Base-by-base conservation (phyloP, 2,888 invertebrate genomes). In the Monochamus alternatus region DNA sequence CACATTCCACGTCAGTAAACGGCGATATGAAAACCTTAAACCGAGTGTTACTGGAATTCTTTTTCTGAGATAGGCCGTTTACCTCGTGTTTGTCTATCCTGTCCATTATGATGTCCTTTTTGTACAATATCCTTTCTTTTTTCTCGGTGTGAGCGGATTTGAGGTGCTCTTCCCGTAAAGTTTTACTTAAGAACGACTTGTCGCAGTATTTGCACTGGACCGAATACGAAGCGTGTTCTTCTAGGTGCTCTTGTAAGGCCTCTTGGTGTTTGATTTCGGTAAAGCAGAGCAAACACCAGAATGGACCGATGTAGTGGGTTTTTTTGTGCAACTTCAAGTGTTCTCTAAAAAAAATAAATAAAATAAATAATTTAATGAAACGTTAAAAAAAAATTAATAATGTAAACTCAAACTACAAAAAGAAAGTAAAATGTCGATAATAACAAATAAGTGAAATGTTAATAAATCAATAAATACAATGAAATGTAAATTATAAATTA, bases 191-290 rank as follows among this genome's bases (percentile, higher is more conserved):
- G 63, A 81, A 82, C 22, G 78, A 75, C 52, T 76, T 79, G 69
- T 81, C 80, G 55, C 82, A 82, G 52, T 76, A 82, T 51, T 80
- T 77, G 59, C 82, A 82, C 1, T 64, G 73, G 12, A 78, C 75
- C 0, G 82, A 81, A 58, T 81, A 81, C 8, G 63, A 65, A 51
- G 77, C 65, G 58, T 82, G 82, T 63, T 79, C 62, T 8, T 73
- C 74, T 5, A 82, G 44, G 64, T 82, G 82, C 31, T 77, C 55
- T 58, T 81, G 82, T 3, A 82, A 44, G n/a, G 72, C 73, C 3
- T 31, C 22, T 3, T 73, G 32, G 22, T 75, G 73, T 67, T 64
- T 55, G 43, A 80, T 59, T 59, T 77, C 73, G 9, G 55, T 58
- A 5, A 75, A 70, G n/a, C 82, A 82, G 67, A 78, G 67, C 2